A percentile compares a stretch with the other conserved stretches of the same genome.
Conservation (phyloP, 2,888 invertebrate species). For the Thera obeliscata region DNA sequence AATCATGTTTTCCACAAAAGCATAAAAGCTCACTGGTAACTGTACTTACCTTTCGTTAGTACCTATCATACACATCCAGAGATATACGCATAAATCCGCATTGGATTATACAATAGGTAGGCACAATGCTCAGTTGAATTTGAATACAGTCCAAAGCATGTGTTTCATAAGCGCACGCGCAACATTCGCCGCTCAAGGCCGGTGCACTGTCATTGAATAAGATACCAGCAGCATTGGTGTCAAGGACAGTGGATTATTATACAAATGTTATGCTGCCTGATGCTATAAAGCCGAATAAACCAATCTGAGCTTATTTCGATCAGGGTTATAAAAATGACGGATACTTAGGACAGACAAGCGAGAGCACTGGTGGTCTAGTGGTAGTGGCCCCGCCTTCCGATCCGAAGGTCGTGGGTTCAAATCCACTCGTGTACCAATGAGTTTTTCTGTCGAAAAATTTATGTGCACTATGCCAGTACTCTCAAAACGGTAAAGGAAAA, state of each 20-base stretch:
- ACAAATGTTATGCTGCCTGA: not conserved
- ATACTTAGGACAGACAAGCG: not conserved
- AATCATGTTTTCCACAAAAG: no score
- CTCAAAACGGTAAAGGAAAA: no score
- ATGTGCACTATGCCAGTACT: no score
- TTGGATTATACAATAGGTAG: not conserved
- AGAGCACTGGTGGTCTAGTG: no score
- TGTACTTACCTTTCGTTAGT: no score
- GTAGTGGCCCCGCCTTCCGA: no score
- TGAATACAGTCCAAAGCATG: slow-evolving; percentile 28
- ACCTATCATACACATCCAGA: not conserved
- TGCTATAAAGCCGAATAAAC: not conserved
- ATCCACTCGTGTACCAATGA: no score
- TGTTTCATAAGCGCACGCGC: slow-evolving; percentile 42
- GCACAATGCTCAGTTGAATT: slow-evolving; percentile 11
- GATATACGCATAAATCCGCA: not conserved
- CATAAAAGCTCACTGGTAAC: no score
- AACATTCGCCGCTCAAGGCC: slow-evolving; percentile 46
- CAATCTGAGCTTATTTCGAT: not conserved
- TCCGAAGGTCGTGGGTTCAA: no score
- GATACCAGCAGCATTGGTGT: slow-evolving; percentile 33
- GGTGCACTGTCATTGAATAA: slow-evolving; percentile 51
- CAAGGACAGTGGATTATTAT: slow-evolving; percentile 36
- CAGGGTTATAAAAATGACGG: not conserved
- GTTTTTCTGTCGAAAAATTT: no score